Evolutionary conservation across 1,140 invertebrate genomes (phyloP).

Genomic region (Dinothrombium tinctorium): DNA sequence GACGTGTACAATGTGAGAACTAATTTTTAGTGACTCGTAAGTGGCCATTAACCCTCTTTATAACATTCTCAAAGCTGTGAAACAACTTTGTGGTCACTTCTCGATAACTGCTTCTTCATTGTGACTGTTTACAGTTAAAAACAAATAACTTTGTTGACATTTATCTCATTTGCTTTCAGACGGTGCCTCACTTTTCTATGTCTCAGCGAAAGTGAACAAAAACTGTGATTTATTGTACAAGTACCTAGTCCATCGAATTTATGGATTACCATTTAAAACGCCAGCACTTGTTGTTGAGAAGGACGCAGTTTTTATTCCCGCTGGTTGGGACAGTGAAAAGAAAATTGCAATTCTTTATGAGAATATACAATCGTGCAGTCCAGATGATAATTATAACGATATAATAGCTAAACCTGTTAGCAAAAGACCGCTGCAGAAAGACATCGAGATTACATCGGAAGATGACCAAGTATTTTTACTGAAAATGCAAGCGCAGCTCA

Average conservation of each 20-base stretch:
- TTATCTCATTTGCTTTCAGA: no score
- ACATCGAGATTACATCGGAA: constrained; percentile 69
- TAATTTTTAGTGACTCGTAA: no score
- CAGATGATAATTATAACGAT: constrained; percentile 76
- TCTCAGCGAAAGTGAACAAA: constrained; percentile 95
- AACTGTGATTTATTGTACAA: constrained; percentile 97
- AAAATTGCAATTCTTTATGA: constrained; percentile 95
- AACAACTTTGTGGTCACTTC: background rate
- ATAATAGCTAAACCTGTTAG: constrained; percentile 58
- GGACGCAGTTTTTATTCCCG: constrained; percentile 90
- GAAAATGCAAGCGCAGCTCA: constrained; percentile 22
- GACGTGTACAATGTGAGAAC: no score
- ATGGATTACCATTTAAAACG: constrained; percentile 73
- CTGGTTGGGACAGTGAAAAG: constrained; percentile 98
- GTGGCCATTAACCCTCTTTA: background rate
- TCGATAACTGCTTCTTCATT: background rate
- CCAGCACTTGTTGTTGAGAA: constrained; percentile 94
- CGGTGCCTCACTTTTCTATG: constrained; percentile 88
- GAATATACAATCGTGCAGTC: constrained; percentile 76
- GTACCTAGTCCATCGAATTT: constrained; percentile 94
- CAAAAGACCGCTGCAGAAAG: constrained; percentile 47
- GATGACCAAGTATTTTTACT: constrained; percentile 73
- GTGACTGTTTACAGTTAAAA: background rate
- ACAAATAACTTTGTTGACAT: no score
- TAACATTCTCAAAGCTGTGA: background rate